Conservation (phyloP, 37 sponge, comb jelly and placozoan species). For the Oopsacas minuta region DNA sequence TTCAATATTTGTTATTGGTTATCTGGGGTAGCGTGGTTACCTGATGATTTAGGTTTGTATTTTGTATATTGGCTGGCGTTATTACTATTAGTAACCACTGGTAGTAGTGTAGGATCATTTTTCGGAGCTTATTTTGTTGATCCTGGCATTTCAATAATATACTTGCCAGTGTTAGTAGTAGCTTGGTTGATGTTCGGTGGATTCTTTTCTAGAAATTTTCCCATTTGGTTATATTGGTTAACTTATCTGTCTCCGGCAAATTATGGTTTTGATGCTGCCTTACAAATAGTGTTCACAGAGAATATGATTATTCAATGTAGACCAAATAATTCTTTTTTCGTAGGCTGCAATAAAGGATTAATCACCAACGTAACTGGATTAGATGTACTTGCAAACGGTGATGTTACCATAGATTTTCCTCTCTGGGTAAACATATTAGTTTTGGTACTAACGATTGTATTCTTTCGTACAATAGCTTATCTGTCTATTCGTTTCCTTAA, state of each 20-base stretch:
- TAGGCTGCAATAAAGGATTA: not conserved
- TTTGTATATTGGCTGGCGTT: not conserved
- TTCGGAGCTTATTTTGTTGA: constrained; percentile 38
- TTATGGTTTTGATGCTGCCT: constrained; percentile 31
- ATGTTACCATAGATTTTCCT: not conserved
- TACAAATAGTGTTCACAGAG: constrained; percentile 33
- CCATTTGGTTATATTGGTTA: constrained; percentile 39
- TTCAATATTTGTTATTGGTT: constrained; percentile 26
- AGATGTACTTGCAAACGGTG: not conserved
- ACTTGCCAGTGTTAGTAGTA: constrained; percentile 29
- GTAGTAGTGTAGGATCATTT: constrained; percentile 30
- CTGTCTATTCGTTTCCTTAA: not conserved
- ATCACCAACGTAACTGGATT: not conserved
- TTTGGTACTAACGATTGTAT: not conserved
- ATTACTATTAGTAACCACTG: not conserved
- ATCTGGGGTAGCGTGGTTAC: constrained; percentile 24
- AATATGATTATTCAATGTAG: not conserved
- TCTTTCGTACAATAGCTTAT: not conserved
- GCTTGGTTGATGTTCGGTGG: constrained; percentile 53
- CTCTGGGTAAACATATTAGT: not conserved
- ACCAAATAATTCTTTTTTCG: not conserved
- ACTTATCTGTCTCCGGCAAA: constrained; percentile 42
- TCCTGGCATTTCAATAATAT: constrained; percentile 9
- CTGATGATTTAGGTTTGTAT: not conserved
- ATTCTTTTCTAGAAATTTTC: constrained; percentile 40